phyloP scores from a whole-genome alignment of 2,888 invertebrate species.

The Tromatobia lineatoria region DNA sequence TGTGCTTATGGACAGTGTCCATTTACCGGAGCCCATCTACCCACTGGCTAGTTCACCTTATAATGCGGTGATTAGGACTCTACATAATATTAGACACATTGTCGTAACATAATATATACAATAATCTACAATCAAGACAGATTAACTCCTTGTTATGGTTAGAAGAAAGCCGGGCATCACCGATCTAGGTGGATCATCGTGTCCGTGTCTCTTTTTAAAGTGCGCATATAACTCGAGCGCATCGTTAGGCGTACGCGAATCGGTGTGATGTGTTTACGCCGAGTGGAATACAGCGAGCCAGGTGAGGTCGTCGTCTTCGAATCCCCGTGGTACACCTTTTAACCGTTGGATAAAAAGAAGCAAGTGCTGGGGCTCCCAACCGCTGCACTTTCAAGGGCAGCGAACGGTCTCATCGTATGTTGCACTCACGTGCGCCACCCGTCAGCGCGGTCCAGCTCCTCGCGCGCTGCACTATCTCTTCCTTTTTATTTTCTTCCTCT shows the following conservation, averaged over 20 bases:
- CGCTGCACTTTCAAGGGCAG: slow-evolving; percentile 63
- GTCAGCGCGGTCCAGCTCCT: slow-evolving; percentile 17
- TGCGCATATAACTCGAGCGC: slow-evolving; percentile 10
- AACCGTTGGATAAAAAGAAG: slow-evolving; percentile 57
- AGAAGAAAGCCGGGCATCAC: slow-evolving; percentile 40
- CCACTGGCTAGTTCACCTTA: too few species aligned
- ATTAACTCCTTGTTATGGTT: slow-evolving; percentile 62
- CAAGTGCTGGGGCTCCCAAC: slow-evolving; percentile 43
- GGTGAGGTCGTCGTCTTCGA: slow-evolving; percentile 46
- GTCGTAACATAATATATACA: slow-evolving; percentile 22
- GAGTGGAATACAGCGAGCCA: slow-evolving; percentile 10
- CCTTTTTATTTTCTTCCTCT: slow-evolving; percentile 8
- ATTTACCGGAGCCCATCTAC: too few species aligned
- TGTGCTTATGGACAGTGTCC: too few species aligned
- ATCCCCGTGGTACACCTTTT: slow-evolving; percentile 27
- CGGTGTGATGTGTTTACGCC: slow-evolving; percentile 43
- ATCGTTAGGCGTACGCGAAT: slow-evolving; percentile 41
- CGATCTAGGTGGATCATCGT: slow-evolving; percentile 8
- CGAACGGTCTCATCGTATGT: slow-evolving; percentile 59
- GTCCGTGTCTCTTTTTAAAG: slow-evolving; percentile 24
- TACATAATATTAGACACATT: background rate
- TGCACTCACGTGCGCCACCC: slow-evolving; percentile 57
- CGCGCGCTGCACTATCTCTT: slow-evolving; percentile 32
- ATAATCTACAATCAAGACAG: slow-evolving; percentile 60
- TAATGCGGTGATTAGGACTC: background rate